Evolutionary conservation across 2,888 invertebrate species (phyloP), one percentile per base, ranked within the genome.

Genomic region (Phania funesta): DNA sequence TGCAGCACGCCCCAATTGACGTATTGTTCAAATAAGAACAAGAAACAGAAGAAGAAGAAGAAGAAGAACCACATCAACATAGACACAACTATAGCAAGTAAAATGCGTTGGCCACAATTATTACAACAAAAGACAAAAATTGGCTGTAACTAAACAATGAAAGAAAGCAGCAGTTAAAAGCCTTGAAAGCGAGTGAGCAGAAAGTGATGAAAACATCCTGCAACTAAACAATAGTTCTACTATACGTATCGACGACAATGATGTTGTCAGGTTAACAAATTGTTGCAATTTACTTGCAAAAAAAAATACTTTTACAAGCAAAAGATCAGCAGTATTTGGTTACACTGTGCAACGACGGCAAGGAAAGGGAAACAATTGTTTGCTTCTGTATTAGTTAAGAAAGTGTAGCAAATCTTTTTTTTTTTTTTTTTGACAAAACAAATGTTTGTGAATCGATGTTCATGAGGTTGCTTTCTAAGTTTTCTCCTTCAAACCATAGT

Each of bases 181-280:
- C 11, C 44, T 52, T 44, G 48, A 77, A 75, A 62, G 58, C 62
- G 75, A 11, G 29, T 71, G 32, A 67, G 56, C 68, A 64, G 60
- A 73, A 75, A 75, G 62, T 76, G 52, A 26, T 62, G 46, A 73
- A 74, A 68, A 68, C 48, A 68, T 71, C 58, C 73, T 73, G 79
- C 67, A 11, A 26, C 60, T 80, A 48, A 60, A 76, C 56, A 76
- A 76, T 71, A 70, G 64, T 71, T 71, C 24, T 26, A 35, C 52
- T 11, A 24, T 16, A 35, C 52, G n/a, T 64, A 76, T 60, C 71
- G 71, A 78, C 68, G 41, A 68, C 81, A 79, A 80, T 81, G 83
- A 84, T 83, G 85, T 84, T 86, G 86, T 85, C 86, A 85, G 85
- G 84, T 76, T 84, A 85, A 86, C 85, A 86, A 86, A 86, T 86